Conservation (phyloP, 2,797 vertebrate species). For the Cirrhinus mrigala region DNA sequence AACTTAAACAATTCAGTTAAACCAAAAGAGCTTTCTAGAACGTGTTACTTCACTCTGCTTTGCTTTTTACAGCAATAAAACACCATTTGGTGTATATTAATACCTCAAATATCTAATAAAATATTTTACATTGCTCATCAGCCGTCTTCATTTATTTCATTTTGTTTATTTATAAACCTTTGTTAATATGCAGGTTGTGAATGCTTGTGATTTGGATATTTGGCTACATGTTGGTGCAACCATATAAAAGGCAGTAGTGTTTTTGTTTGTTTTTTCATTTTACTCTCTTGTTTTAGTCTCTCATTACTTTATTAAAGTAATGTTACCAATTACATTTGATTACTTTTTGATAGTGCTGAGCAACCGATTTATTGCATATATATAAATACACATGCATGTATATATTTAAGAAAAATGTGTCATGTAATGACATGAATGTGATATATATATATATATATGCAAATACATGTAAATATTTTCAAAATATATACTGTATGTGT, state of each 20-base stretch:
- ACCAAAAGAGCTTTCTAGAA: neutral
- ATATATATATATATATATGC: too few species aligned
- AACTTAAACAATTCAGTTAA: neutral
- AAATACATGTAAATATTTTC: too few species aligned
- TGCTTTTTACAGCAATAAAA: neutral
- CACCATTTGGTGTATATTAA: neutral
- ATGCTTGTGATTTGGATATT: neutral
- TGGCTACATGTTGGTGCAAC: neutral
- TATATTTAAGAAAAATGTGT: too few species aligned
- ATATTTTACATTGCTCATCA: neutral
- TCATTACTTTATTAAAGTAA: too few species aligned
- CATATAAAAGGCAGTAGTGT: too few species aligned
- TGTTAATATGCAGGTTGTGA: neutral
- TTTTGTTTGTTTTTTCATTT: neutral
- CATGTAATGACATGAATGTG: too few species aligned
- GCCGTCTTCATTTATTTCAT: neutral
- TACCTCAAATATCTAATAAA: conserved; percentile 20
- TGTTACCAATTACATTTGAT: too few species aligned
- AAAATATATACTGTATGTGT: too few species aligned
- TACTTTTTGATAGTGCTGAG: too few species aligned
- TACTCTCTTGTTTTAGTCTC: neutral
- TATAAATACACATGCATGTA: too few species aligned
- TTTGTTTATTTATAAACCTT: neutral
- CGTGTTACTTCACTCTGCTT: neutral
- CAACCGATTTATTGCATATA: too few species aligned